Evolutionary conservation across 2,888 invertebrate genomes (phyloP).

Genomic region (Nasonia oneida): DNA sequence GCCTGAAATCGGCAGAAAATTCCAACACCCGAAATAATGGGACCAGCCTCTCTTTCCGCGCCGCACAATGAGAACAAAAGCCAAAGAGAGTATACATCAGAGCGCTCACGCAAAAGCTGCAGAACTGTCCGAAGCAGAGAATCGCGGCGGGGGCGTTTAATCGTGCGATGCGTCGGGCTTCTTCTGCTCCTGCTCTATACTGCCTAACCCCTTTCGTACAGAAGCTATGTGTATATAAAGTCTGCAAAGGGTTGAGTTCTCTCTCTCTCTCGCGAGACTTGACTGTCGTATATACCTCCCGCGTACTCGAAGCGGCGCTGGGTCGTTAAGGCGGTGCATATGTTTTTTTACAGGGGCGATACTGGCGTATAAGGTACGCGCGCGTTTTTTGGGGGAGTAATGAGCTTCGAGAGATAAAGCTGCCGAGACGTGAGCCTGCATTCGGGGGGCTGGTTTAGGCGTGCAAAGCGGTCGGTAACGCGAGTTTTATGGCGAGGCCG

Average conservation of each 20-base stretch:
- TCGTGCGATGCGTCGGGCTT: conserved; percentile 9
- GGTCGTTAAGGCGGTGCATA: background rate
- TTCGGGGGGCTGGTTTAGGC: background rate
- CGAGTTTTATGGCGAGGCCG: background rate
- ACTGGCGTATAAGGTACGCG: background rate
- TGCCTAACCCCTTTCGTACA: background rate
- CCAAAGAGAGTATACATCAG: conserved; percentile 15
- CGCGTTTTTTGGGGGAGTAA: background rate
- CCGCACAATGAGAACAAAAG: conserved; percentile 1
- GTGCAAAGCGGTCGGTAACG: background rate
- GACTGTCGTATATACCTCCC: background rate
- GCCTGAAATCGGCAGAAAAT: background rate
- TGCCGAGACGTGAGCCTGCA: background rate
- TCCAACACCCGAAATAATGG: background rate
- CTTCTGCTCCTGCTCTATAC: background rate
- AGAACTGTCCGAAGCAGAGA: background rate
- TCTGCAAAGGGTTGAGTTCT: background rate
- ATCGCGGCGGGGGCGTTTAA: background rate
- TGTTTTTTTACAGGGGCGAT: background rate
- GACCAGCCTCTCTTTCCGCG: background rate
- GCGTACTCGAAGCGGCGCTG: background rate
- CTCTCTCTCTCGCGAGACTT: background rate
- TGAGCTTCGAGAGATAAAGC: background rate
- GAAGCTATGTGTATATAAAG: background rate
- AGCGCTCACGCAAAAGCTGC: background rate